These are phyloP conservation scores for Platichthys flesus DNA, from an alignment of 2,113 vertebrate species.

Conservation along the genomic window DNA sequence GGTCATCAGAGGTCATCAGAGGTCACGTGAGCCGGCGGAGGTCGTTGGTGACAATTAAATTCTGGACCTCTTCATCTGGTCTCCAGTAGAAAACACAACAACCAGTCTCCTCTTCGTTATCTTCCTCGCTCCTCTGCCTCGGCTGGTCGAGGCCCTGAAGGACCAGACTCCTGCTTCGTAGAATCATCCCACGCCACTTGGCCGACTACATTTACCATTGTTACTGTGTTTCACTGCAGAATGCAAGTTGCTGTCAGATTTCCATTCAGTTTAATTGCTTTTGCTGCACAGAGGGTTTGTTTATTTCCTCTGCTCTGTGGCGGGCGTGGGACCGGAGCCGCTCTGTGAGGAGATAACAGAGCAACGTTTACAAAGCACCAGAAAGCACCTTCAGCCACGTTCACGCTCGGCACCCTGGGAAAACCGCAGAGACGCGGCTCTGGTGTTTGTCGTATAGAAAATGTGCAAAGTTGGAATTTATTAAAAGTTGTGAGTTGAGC, in stretches of 20 bases:
- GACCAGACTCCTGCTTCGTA: background rate
- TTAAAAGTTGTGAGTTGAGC: background rate
- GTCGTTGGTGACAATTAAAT: background rate
- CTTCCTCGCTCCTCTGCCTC: background rate
- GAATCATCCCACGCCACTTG: background rate
- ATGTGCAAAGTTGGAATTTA: background rate
- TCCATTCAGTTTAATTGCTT: constrained; percentile 5
- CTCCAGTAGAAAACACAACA: no score
- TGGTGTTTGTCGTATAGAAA: background rate
- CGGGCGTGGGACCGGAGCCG: background rate
- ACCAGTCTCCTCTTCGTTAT: background rate
- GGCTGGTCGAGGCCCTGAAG: background rate
- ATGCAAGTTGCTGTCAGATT: background rate
- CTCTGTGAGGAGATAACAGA: background rate
- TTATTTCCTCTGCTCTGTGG: background rate
- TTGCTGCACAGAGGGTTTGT: background rate
- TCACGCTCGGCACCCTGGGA: background rate
- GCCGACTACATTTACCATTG: background rate
- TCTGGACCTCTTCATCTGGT: no score
- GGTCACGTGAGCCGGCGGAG: background rate
- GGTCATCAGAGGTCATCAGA: background rate
- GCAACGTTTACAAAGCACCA: background rate
- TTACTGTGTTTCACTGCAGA: background rate
- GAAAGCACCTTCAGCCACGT: background rate
- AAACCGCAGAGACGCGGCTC: background rate